Base-by-base conservation (phyloP, 2,113 vertebrate genomes). In the Capreolus pygargus region DNA sequence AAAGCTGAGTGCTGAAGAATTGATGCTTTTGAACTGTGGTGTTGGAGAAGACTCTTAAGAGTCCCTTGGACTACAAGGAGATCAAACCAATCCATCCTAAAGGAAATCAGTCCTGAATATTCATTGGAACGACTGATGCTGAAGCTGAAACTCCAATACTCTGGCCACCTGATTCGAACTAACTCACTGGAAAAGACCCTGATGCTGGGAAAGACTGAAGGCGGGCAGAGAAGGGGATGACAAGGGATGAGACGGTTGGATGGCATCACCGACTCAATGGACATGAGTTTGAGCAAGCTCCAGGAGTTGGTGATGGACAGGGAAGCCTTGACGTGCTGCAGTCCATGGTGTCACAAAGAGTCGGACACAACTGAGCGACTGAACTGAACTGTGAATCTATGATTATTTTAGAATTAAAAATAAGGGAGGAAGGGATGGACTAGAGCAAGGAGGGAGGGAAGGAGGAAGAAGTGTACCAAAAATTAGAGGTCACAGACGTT, bases 381-480 rank as follows among this genome's bases (percentile, higher is more conserved):
- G 21, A 39, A 70, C 9, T 70, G 67, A 39, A 43, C 70, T 76
- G 70, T 43, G 39, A 43, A 43, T 76, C 39, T 50, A 70, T 14
- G 85, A 81, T 89, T 89, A 95, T 89, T 81, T 95, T 79, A 89
- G 45, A 87, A 92, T 47, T n/a, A 57, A 50, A 64, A 81, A 83
- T 54, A 87, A 83, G 30, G 47, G 76, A 85, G 17, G 16, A 9
- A 30, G 6, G 39, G 16, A 45, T 19, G 36, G 52, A 23, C 6
- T 6, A 6, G 28, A 12, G 36, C 36, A 60, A 58, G 14, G 25
- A 45, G 10, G 36, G 9, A 43, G 25, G n/a, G 2, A 58, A 16
- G 83, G 55, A 60, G 15, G 39, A 64, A 64, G 47, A n/a, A 93
- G n/a, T 85, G 50, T 64, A 23, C 82, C 50, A 54, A 52, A 86